These are phyloP conservation scores for Bombylius major DNA, from an alignment of 2,888 invertebrate species.

Conservation along the genomic window DNA sequence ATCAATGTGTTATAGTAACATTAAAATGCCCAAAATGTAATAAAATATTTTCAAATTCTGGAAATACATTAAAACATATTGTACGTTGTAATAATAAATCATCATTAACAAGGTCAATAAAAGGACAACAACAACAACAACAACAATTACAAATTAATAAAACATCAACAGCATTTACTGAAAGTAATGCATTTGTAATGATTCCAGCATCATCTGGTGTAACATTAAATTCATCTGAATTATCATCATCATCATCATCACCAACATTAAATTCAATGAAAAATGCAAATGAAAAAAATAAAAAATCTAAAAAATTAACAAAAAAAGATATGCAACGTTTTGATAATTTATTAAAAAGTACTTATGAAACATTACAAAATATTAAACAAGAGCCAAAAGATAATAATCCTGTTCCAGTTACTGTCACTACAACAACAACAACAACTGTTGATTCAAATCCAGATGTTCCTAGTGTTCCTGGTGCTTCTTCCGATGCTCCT, in stretches of 20 bases:
- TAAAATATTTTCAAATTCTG: conserved; percentile 13
- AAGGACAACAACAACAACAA: background rate
- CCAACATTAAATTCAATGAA: background rate
- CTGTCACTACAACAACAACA: background rate
- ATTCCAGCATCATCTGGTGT: background rate
- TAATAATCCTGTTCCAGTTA: conserved; percentile 15
- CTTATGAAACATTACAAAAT: conserved; percentile 27
- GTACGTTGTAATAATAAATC: conserved; percentile 6
- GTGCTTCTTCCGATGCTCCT: conserved; percentile 8
- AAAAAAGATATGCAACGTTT: conserved; percentile 23
- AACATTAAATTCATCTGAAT: background rate
- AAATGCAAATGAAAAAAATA: background rate
- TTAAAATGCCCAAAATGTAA: conserved; percentile 31
- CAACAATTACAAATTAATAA: background rate
- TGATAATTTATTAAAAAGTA: conserved; percentile 29
- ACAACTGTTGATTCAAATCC: background rate
- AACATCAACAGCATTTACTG: background rate
- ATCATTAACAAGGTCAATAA: background rate
- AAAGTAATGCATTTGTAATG: background rate
- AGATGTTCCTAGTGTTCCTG: conserved; percentile 15
- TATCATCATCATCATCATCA: background rate
- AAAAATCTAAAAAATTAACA: background rate
- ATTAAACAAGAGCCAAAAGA: conserved; percentile 32
- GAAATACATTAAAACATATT: conserved; percentile 11
- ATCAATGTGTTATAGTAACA: conserved; percentile 29